A percentile compares a stretch with the other conserved stretches of the same genome.
These are phyloP conservation scores for Melanostoma scalare DNA, from an alignment of 2,888 invertebrate genomes.

Conservation along the genomic window DNA sequence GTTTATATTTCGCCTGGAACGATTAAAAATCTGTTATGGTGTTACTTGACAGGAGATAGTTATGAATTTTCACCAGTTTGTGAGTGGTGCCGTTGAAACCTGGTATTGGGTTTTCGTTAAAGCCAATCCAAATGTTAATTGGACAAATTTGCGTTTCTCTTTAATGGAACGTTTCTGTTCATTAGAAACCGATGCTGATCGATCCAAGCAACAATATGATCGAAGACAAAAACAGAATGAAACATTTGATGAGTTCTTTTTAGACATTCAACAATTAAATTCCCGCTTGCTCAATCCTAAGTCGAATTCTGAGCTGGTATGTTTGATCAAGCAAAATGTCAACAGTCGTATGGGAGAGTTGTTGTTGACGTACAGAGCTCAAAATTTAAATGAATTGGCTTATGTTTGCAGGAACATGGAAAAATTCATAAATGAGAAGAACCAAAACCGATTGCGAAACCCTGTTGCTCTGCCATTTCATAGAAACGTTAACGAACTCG, in stretches of 20 bases:
- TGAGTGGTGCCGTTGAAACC: neutral
- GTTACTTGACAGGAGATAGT: neutral
- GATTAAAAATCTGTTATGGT: neutral
- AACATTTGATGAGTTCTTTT: neutral
- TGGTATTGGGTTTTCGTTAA: neutral
- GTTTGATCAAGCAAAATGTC: neutral
- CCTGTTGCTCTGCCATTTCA: neutral
- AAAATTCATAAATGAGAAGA: neutral
- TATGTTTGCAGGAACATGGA: neutral
- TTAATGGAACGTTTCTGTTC: neutral
- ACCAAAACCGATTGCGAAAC: no score
- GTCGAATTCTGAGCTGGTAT: neutral
- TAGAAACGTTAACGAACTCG: neutral
- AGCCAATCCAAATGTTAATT: neutral
- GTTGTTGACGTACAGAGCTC: neutral
- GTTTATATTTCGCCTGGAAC: neutral
- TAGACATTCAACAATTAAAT: neutral
- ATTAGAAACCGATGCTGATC: neutral
- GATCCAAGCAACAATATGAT: neutral
- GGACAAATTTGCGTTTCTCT: neutral
- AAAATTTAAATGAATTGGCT: neutral
- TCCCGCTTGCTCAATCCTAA: neutral
- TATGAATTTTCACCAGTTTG: conserved; percentile 3
- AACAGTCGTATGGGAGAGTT: neutral
- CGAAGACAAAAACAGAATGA: neutral